These are phyloP conservation scores for Hippocampus guttulatus DNA, from an alignment of 2,113 vertebrate species.

Conservation along the genomic window DNA sequence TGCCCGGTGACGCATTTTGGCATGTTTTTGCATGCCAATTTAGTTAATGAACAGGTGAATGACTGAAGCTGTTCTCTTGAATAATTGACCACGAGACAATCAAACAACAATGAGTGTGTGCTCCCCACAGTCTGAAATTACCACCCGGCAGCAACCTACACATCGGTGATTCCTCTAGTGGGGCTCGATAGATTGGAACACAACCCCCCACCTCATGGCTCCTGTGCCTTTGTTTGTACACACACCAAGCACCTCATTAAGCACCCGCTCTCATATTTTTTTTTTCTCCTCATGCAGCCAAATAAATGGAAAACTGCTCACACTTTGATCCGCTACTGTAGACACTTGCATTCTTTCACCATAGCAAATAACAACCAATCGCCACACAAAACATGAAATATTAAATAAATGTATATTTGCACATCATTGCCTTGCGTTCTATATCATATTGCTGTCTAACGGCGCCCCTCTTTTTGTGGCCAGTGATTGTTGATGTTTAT, in stretches of 20 bases:
- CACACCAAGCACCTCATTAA: constrained; percentile 33
- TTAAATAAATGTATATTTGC: too few species aligned
- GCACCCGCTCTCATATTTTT: neutral
- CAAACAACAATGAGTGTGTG: constrained; percentile 55
- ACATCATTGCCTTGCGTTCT: too few species aligned
- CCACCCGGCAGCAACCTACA: constrained; percentile 46
- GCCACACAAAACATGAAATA: neutral
- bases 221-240: constrained; percentile 16
- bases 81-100: constrained; percentile 71
- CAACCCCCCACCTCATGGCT: constrained; percentile 22
- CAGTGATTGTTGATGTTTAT: too few species aligned
- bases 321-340: neutral
- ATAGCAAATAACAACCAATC: neutral
- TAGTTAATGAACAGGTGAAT: constrained; percentile 57
- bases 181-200: constrained; percentile 44
- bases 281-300: neutral
- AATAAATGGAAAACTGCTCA: neutral
- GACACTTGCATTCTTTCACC: neutral
- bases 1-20: constrained; percentile 51
- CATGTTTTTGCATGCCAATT: constrained; percentile 59
- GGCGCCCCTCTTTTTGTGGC: too few species aligned
- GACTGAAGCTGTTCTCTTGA: constrained; percentile 59
- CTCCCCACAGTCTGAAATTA: constrained; percentile 55
- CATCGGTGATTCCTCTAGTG: constrained; percentile 43
- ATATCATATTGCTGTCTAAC: too few species aligned